phyloP scores from a whole-genome alignment of 2,113 vertebrate genomes.

The Telmatochromis sp. region DNA sequence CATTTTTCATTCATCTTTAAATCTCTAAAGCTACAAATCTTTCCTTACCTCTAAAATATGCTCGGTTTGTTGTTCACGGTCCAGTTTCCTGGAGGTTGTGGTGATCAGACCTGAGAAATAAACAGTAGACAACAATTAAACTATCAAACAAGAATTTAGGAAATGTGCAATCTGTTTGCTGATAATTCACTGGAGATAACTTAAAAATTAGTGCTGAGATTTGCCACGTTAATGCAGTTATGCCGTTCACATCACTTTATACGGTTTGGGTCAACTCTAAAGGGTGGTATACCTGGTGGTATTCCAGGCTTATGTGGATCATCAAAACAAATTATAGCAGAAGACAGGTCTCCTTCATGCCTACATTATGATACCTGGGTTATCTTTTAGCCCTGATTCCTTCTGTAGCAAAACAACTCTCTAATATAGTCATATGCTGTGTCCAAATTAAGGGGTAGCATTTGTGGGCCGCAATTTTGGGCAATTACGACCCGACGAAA shows the following conservation, averaged over 20 bases:
- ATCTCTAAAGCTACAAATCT: neutral
- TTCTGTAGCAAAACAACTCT: neutral
- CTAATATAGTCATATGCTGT: neutral
- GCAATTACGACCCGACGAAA: neutral
- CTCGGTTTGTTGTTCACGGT: constrained; percentile 92
- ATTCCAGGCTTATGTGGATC: neutral
- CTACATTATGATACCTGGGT: neutral
- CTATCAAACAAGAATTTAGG: neutral
- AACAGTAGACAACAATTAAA: neutral
- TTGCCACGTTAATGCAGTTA: neutral
- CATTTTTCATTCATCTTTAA: neutral
- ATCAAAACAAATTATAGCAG: neutral
- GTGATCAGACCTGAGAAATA: constrained; percentile 83
- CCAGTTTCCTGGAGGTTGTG: constrained; percentile 89
- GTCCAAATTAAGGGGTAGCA: neutral
- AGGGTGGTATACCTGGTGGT: neutral
- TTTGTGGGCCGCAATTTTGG: neutral
- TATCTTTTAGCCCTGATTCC: neutral
- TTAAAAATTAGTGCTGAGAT: neutral
- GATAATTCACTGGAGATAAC: neutral
- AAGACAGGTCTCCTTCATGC: neutral
- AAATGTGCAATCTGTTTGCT: neutral
- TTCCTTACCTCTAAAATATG: constrained; percentile 88
- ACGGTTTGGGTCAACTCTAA: neutral
- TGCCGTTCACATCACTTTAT: neutral